phyloP scores from a whole-genome alignment of 2,797 vertebrate genomes.

The Gymnoscopelus braueri region DNA sequence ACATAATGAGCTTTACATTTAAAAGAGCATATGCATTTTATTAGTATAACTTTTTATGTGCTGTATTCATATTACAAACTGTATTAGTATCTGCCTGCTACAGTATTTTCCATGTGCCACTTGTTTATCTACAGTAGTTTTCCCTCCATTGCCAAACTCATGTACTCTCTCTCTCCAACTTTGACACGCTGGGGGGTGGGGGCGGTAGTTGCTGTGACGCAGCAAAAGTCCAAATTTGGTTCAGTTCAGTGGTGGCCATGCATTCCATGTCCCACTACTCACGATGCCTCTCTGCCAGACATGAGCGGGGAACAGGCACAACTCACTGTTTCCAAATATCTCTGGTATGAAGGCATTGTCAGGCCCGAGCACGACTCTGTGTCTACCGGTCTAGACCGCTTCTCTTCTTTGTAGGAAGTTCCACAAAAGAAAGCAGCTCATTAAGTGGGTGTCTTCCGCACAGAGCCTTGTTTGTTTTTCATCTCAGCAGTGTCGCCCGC shows the following conservation, averaged over 20 bases:
- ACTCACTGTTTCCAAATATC: conserved; percentile 38
- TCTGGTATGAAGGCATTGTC: not conserved
- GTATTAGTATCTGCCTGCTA: too few relatives aligned
- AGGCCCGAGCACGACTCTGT: not conserved
- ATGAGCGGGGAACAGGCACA: conserved; percentile 22
- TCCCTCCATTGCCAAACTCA: too few relatives aligned
- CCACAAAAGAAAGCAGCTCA: not conserved
- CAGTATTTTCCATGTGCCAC: too few relatives aligned
- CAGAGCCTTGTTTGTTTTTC: too few relatives aligned
- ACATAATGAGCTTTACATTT: too few relatives aligned
- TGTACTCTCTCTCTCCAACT: too few relatives aligned
- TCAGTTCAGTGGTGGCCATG: conserved; percentile 18
- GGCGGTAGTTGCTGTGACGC: conserved; percentile 2
- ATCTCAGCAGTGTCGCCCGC: too few relatives aligned
- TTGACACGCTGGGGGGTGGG: not conserved
- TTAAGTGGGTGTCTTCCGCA: not conserved
- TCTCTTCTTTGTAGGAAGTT: not conserved
- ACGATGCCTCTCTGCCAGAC: conserved; percentile 50
- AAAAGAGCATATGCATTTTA: too few relatives aligned
- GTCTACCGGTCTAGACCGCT: not conserved
- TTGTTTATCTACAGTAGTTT: too few relatives aligned
- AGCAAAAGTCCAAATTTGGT: conserved; percentile 61
- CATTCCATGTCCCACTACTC: conserved; percentile 70
- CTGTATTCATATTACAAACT: too few relatives aligned
- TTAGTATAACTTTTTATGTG: too few relatives aligned